Evolutionary conservation across 2,113 vertebrate genomes (phyloP).

Genomic region (Nannospalax galili): DNA sequence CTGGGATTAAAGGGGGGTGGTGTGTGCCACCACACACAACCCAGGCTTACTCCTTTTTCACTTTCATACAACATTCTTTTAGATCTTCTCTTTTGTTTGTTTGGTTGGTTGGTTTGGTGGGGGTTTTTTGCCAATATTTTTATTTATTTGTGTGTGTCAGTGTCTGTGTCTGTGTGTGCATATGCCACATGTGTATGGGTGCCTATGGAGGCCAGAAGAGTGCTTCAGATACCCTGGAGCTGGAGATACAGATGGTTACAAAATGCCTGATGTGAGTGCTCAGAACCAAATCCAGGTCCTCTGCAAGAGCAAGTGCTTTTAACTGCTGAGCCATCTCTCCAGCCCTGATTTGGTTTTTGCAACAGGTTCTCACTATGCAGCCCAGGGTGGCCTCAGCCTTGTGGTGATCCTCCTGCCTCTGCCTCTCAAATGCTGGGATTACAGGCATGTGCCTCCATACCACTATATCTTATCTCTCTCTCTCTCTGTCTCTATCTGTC

Average conservation of each 20-base stretch:
- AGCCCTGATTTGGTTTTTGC: neutral
- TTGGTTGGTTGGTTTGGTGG: neutral
- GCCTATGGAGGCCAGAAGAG: no score
- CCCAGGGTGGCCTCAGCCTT: neutral
- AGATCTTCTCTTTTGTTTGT: neutral
- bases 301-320: neutral
- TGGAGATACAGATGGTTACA: no score
- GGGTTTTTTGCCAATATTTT: neutral
- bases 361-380: neutral
- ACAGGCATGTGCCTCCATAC: neutral
- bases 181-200: no score
- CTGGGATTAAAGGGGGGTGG: no score
- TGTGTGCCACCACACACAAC: no score
- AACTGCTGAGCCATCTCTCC: no score
- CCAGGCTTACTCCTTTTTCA: neutral
- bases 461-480: no score
- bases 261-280: no score
- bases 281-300: no score
- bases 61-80: neutral
- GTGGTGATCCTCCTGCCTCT: neutral
- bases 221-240: no score
- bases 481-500: no score
- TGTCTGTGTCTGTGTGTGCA: neutral
- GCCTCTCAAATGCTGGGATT: neutral
- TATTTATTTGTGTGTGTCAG: neutral